These are phyloP conservation scores for Dipodomys spectabilis DNA, from an alignment of 2,113 vertebrate species.

Conservation along the genomic window DNA sequence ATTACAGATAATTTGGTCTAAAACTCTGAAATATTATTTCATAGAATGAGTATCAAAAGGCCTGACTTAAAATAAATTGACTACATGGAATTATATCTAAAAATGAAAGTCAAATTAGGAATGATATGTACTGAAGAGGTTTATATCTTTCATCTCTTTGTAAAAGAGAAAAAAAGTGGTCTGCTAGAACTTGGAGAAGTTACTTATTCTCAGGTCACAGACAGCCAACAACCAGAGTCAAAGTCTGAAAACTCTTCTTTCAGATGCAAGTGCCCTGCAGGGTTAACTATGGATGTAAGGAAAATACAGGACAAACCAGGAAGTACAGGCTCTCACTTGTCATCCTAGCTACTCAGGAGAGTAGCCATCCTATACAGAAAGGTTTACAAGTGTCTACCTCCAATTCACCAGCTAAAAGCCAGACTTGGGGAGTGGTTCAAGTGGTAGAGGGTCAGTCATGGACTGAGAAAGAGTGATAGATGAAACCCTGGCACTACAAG, in stretches of 20 bases:
- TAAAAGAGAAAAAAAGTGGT: not conserved
- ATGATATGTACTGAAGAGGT: not conserved
- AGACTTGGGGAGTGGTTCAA: no score
- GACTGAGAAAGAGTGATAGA: no score
- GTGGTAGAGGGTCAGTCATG: no score
- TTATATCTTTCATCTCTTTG: not conserved
- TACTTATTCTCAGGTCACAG: not conserved
- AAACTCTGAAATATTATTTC: not conserved
- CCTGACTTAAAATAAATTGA: conserved; percentile 16
- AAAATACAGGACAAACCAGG: not conserved
- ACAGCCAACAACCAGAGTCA: not conserved
- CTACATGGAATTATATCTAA: not conserved
- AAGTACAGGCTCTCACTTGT: no score
- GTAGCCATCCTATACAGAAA: no score
- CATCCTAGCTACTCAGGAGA: no score
- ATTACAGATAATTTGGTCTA: not conserved
- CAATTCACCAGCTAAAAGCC: no score
- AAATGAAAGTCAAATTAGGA: not conserved
- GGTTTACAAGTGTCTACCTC: no score
- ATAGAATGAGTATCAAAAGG: conserved; percentile 1
- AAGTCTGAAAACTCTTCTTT: not conserved
- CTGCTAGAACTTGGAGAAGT: not conserved
- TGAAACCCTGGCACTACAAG: not conserved
- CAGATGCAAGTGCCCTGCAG: not conserved
- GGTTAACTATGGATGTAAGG: not conserved